Percentiles rank a stretch among this genome's conserved stretches.
phyloP scores from a whole-genome alignment of 2,113 vertebrate species.

The Budorcas taxicolor region DNA sequence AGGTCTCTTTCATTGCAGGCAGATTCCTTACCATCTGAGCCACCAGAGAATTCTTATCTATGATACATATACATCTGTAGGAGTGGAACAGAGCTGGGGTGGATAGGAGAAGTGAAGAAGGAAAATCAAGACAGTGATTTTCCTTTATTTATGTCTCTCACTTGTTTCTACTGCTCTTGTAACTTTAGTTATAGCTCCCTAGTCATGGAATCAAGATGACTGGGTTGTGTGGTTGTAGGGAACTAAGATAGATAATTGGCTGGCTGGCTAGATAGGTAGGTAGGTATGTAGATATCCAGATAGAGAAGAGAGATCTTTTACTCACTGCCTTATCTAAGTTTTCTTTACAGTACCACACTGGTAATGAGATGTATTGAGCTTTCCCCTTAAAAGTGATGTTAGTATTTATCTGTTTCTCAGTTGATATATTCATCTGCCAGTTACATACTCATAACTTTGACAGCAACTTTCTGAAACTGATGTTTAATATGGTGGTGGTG shows the following conservation, averaged over 20 bases:
- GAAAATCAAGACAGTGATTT: not conserved
- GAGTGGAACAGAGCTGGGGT: not conserved
- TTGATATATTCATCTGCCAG: not conserved
- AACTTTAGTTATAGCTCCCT: not conserved
- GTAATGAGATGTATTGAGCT: not conserved
- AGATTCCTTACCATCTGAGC: not conserved
- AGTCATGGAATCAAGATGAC: not conserved
- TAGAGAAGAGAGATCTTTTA: not conserved
- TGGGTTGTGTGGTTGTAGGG: not conserved
- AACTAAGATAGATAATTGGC: not conserved
- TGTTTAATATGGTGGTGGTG: not conserved
- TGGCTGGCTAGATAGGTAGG: not conserved
- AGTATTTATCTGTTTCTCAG: not conserved
- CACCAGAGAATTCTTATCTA: not conserved
- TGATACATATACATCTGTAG: not conserved
- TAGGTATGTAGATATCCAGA: not conserved
- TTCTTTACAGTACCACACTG: not conserved
- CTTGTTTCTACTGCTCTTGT: not conserved
- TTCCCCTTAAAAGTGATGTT: not conserved
- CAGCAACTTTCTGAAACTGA: constrained; percentile 4
- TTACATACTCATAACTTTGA: not conserved
- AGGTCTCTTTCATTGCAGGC: not conserved
- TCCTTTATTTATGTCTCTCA: not conserved
- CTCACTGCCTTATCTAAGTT: not conserved
- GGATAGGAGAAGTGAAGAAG: not conserved